Evolutionary conservation across 1,140 invertebrate species (phyloP).

Genomic region (Copidosoma floridanum): DNA sequence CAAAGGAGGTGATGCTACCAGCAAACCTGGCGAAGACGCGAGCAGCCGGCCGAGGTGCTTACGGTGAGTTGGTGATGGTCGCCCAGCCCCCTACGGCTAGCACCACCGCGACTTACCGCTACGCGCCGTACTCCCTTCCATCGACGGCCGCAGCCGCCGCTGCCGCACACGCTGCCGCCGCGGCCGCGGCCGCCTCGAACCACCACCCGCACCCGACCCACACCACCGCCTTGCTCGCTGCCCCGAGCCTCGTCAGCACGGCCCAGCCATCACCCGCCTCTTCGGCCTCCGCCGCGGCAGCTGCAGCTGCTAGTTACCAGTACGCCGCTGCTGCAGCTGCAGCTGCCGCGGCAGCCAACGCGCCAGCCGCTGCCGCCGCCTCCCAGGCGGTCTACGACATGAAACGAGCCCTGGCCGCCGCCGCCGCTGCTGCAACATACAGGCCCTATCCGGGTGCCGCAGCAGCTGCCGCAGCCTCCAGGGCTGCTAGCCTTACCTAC

Average conservation of each 20-base stretch:
- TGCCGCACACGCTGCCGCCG: constrained; percentile 48
- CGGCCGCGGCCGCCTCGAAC: constrained; percentile 49
- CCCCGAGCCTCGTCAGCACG: constrained; percentile 55
- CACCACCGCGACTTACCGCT: constrained; percentile 64
- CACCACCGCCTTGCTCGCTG: constrained; percentile 52
- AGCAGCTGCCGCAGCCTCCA: constrained; percentile 49
- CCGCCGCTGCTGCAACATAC: constrained; percentile 52
- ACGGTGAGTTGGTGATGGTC: constrained; percentile 93
- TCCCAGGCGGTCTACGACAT: constrained; percentile 58
- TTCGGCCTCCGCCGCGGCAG: constrained; percentile 55
- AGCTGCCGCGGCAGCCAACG: constrained; percentile 48
- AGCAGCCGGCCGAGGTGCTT: constrained; percentile 85
- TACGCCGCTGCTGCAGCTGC: constrained; percentile 50
- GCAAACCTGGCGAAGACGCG: constrained; percentile 90
- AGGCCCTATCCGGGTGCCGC: constrained; percentile 53
- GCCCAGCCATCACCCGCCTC: constrained; percentile 55
- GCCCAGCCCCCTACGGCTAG: constrained; percentile 59
- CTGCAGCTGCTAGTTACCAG: constrained; percentile 60
- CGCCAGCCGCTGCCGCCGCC: constrained; percentile 55
- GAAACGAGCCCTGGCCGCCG: constrained; percentile 51
- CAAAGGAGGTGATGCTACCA: constrained; percentile 98
- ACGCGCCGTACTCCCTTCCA: constrained; percentile 60
- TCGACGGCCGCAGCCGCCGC: constrained; percentile 49
- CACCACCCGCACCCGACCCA: constrained; percentile 52
- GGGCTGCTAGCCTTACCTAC: constrained; percentile 62